Evolutionary conservation across 1,140 invertebrate species (phyloP), one percentile per base, ranked within the genome.

Genomic region (Maniola jurtina): DNA sequence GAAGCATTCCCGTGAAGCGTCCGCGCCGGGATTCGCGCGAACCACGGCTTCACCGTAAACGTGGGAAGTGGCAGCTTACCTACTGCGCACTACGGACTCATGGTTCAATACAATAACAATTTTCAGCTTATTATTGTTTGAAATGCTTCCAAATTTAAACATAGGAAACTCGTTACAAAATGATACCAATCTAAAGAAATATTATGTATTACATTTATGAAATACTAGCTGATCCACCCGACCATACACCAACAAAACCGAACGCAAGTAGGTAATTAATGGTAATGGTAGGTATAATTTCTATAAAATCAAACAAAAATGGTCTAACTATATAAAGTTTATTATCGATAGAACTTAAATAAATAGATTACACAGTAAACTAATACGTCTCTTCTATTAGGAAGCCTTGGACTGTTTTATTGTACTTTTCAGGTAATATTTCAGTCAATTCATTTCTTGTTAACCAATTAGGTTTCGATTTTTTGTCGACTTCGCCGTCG

Each of bases 321-420:
- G 15, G 14, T 52, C 15, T 52, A 52, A 52, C 48, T 25, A 52
- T 8, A 52, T 14, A 33, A 25, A 14, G 0, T 52, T 52, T 25
- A 16, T 52, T 52, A 52, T 0, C 48, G 25, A 25, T 48, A 48
- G 10, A 33, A n/a, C 45, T 52, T 16, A 52, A n/a, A 47, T n/a
- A 47, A 47, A 14, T 52, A 52, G 16, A 52, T 9, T 11, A 38
- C 38, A 25, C 16, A 33, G 25, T 25, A 69, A 68, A 70, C 58
- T 73, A 88, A 76, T 73, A 84, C 34, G 73, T 82, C 78, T 92
- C 91, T 68, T 91, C 81, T 64, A 92, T 83, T 52, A 92, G 70
- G 68, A 92, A 92, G 48, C 88, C 82, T 65, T 79, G 76, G 0
- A 92, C 74, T 5, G 83, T 84, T 35, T 86, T 87, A 14, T 80